Base-by-base conservation (phyloP, 1,140 invertebrate genomes). In the Metopolophium dirhodum region DNA sequence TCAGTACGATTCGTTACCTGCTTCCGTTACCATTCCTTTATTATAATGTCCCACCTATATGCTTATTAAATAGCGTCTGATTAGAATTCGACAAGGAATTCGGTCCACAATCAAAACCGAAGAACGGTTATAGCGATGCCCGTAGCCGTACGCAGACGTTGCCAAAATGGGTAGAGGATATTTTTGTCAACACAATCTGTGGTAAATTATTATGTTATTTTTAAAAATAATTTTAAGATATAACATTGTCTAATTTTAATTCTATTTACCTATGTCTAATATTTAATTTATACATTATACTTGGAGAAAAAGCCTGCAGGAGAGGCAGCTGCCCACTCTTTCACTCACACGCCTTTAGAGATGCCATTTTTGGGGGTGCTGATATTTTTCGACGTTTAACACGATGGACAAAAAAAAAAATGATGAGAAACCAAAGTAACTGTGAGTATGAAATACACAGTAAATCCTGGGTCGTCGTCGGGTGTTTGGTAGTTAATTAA, bases 401-500 rank as follows among this genome's bases (percentile, higher is more conserved):
- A n/a, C 14, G 14, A 30, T 18, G 1, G 6, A n/a, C 61, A 14
- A 77, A 77, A 77, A 77, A n/a, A 77, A 77, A 77, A 77, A 77
- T 7, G n/a, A 77, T n/a, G 61, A 77, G 90, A 83, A 92, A 92
- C 68, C 61, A 77, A 77, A 77, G 61, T n/a, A 77, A 77, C 61
- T 77, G 11, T 30, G 0, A 91, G 41, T 77, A 49, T 77, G 82
- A 92, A 92, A 92, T n/a, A 83, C 8, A 51, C 20, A 14, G 41
- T 51, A 92, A 82, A 51, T 83, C 68, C 61, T 49, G n/a, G 22
- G 68, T 51, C 68, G 61, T 49, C 45, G 61, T 82, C 41, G 61
- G 45, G 68, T 82, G 45, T 83, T 92, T 35, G 68, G 47, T 82
- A 83, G 68, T 92, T 83, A 83, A 92, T 92, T 92, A 92, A 92